Conservation (phyloP, 2,888 invertebrate genomes). For the Dermolepida albohirtum region DNA sequence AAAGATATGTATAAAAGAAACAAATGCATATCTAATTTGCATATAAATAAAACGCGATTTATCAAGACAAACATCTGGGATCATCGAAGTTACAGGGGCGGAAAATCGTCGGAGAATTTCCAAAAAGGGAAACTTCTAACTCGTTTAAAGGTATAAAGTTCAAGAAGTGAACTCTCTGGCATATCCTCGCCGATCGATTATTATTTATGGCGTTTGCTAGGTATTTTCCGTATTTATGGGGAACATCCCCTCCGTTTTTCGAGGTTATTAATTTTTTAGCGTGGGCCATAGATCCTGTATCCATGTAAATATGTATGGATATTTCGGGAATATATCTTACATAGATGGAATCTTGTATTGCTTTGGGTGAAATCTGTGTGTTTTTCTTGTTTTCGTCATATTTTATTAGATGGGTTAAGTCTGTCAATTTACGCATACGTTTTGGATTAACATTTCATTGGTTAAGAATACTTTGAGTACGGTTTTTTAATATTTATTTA, state of each 20-base stretch:
- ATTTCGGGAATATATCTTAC: conserved; percentile 8
- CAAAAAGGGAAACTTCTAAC: conserved; percentile 25
- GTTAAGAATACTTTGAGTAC: too few relatives aligned
- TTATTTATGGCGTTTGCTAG: conserved; percentile 34
- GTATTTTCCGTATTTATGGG: conserved; percentile 31
- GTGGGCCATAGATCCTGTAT: conserved; percentile 1
- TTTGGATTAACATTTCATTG: too few relatives aligned
- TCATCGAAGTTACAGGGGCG: conserved; percentile 14
- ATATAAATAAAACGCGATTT: conserved; percentile 29
- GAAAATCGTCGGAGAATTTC: conserved; percentile 33
- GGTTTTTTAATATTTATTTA: too few relatives aligned
- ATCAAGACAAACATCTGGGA: conserved; percentile 25
- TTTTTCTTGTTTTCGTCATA: too few relatives aligned
- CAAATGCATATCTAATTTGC: background rate
- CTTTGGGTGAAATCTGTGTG: too few relatives aligned
- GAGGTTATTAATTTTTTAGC: conserved; percentile 29
- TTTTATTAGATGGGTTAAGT: too few relatives aligned
- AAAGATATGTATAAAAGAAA: too few relatives aligned
- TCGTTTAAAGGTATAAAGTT: conserved; percentile 31
- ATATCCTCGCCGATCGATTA: conserved; percentile 13
- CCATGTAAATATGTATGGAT: background rate
- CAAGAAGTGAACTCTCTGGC: conserved; percentile 12
- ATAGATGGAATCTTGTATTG: too few relatives aligned
- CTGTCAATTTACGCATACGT: too few relatives aligned
- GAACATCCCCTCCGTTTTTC: conserved; percentile 31